Conservation (phyloP, 1,140 invertebrate genomes). For the Leptonema lineaticorne region DNA sequence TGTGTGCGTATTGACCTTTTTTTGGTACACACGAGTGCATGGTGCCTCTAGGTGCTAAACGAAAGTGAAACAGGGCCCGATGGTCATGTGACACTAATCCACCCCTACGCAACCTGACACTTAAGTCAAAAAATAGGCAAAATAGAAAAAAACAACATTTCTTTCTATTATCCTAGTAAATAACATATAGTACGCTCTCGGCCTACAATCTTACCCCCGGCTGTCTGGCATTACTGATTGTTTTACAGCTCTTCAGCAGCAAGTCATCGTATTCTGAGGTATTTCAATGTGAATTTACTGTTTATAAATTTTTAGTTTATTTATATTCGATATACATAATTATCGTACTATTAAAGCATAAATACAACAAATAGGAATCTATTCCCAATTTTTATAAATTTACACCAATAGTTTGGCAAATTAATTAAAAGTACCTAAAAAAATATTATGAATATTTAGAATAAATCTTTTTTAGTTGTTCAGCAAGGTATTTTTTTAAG, state of each 20-base stretch:
- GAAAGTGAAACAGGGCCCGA: conserved; percentile 28
- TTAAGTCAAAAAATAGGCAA: conserved; percentile 11
- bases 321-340: too few relatives aligned
- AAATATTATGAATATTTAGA: too few relatives aligned
- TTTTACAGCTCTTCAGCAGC: conserved; percentile 38
- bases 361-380: too few relatives aligned
- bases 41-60: conserved; percentile 38
- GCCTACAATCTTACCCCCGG: conserved; percentile 40
- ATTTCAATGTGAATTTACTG: conserved; percentile 35
- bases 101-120: conserved; percentile 38
- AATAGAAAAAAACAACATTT: conserved; percentile 18
- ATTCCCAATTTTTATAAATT: too few relatives aligned
- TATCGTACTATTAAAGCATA: too few relatives aligned
- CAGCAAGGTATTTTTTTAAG: too few relatives aligned
- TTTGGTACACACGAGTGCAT: conserved; percentile 33
- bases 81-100: conserved; percentile 37
- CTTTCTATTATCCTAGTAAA: neutral
- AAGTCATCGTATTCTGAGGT: conserved; percentile 29
- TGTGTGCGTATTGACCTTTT: conserved; percentile 26
- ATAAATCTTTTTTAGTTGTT: too few relatives aligned
- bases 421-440: too few relatives aligned
- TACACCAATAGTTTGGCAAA: too few relatives aligned
- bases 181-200: conserved; percentile 33
- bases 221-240: conserved; percentile 37
- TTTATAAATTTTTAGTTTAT: conserved; percentile 4